These are phyloP conservation scores for Corydoras maculifer DNA, from an alignment of 2,113 vertebrate genomes.

Conservation along the genomic window DNA sequence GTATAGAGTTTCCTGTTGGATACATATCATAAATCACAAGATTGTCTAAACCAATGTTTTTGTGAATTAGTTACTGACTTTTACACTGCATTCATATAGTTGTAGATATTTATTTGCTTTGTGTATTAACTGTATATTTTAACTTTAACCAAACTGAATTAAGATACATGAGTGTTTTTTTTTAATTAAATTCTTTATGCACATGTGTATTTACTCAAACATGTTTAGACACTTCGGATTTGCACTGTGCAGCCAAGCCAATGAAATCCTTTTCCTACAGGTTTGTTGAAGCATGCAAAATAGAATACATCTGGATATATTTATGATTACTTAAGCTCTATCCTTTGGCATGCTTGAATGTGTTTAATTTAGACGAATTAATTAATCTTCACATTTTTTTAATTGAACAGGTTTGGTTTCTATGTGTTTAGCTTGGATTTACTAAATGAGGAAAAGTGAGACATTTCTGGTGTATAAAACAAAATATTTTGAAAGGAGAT, in stretches of 20 bases:
- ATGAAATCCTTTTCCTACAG: constrained; percentile 13
- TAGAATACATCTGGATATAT: neutral
- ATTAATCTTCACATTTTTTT: no score
- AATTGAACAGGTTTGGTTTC: no score
- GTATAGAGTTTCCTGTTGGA: no score
- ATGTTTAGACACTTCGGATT: constrained; percentile 38
- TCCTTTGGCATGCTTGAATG: neutral
- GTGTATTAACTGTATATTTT: no score
- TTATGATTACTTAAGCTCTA: neutral
- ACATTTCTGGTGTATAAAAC: no score
- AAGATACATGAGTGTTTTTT: constrained; percentile 9
- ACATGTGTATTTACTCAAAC: constrained; percentile 33
- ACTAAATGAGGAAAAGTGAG: no score
- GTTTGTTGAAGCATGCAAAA: neutral
- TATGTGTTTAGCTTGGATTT: no score
- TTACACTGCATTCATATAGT: no score
- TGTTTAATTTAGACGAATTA: neutral
- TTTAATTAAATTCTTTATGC: constrained; percentile 15
- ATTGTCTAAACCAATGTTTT: no score
- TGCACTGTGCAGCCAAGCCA: constrained; percentile 3
- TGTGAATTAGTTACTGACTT: no score
- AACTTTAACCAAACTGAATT: neutral
- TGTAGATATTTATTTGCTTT: no score
- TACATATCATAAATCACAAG: no score
- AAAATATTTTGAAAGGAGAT: neutral